A percentile compares a stretch with the other conserved stretches of the same genome.
These are phyloP conservation scores for Hymenochirus boettgeri DNA, from an alignment of 2,113 vertebrate species.

Conservation along the genomic window DNA sequence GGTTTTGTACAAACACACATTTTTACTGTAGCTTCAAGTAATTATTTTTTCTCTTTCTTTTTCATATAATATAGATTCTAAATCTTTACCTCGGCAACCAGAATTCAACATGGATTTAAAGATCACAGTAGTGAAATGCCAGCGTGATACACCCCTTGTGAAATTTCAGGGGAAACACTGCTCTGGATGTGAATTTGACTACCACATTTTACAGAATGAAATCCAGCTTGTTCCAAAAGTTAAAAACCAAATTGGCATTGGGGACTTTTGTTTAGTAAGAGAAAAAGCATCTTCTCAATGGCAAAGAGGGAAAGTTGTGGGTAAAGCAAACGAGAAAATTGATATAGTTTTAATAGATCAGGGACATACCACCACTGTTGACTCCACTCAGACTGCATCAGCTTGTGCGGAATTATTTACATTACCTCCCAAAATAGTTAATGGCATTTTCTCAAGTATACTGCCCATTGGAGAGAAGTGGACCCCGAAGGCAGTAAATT, in stretches of 20 bases:
- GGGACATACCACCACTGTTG: constrained; percentile 68
- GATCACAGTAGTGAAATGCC: constrained; percentile 73
- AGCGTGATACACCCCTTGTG: constrained; percentile 68
- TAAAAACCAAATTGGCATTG: constrained; percentile 53
- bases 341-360: constrained; percentile 78
- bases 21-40: too few species aligned
- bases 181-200: constrained; percentile 73
- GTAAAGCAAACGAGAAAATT: constrained; percentile 54
- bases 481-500: constrained; percentile 64
- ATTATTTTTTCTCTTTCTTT: constrained; percentile 53
- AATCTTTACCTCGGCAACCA: constrained; percentile 43
- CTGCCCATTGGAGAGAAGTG: constrained; percentile 68
- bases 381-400: constrained; percentile 58
- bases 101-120: constrained; percentile 68
- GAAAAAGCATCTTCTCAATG: constrained; percentile 68
- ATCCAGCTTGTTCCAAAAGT: constrained; percentile 74
- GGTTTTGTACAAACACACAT: too few species aligned
- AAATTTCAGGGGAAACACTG: constrained; percentile 75
- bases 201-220: constrained; percentile 77
- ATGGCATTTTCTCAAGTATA: constrained; percentile 81
- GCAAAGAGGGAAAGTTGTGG: constrained; percentile 82
- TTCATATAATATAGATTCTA: constrained; percentile 61
- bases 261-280: constrained; percentile 80
- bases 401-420: constrained; percentile 70
- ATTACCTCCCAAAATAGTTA: constrained; percentile 76